Evolutionary conservation across 2,797 vertebrate genomes (phyloP), one percentile per base, ranked within the genome.

Genomic region (Muscicapa striata): DNA sequence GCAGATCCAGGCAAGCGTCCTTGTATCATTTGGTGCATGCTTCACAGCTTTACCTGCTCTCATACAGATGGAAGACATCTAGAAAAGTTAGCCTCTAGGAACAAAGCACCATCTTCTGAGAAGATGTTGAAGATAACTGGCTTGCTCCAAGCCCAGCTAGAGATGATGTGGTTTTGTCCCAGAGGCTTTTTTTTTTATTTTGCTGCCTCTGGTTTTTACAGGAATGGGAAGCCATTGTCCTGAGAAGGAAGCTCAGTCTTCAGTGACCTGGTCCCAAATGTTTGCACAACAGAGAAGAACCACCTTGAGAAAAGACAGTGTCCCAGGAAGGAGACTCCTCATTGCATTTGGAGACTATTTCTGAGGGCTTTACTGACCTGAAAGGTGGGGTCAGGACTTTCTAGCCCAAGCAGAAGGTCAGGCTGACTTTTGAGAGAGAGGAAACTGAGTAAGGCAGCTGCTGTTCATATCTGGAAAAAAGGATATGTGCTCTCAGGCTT

Each of bases 21-120:
- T 32, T 54, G 16, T 38, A 29, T 61, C 3, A 0, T 45, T 77
- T 72, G 16, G 9, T 74, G 16, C 6, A 7, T 0, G 2, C 16
- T 72, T 75, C 74, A 59, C 1, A 4, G 16, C 15, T 89, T 67
- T 66, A 30, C 9, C 9, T 29, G 27, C 12, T 63, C 10, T 70
- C 34, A 17, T 30, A 7, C 14, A 30, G 26, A 11, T 54, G 26
- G 49, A 23, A 77, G 17, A 9, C 9, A 43, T 26, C 29, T 21
- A 57, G 64, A 70, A 83, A 77, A 66, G 48, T 20, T 38, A 85
- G 16, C 40, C 5, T 78, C 43, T 48, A 61, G 43, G 29, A 66
- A n/a, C 20, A 66, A 77, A 13, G 18, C 5, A 62, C 13, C 10
- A 15, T 64, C 27, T 74, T 80, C 62, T 57, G 27, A 84, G 49